A percentile compares a stretch with the other conserved stretches of the same genome.
Evolutionary conservation across 1,140 invertebrate species (phyloP).

Genomic region (Pantala flavescens): DNA sequence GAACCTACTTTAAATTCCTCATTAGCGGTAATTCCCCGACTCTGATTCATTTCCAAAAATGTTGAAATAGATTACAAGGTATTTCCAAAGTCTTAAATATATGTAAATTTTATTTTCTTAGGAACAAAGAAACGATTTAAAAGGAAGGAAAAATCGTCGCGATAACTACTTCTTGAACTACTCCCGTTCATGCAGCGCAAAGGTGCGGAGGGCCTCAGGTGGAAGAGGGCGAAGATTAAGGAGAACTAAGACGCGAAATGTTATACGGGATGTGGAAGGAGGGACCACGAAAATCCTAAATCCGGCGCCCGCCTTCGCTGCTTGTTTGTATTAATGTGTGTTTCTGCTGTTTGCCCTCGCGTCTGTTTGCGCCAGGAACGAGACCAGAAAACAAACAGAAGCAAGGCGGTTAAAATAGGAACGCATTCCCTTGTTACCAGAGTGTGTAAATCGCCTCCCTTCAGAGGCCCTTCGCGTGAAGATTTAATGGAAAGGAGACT

Average conservation of each 20-base stretch:
- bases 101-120: too few species aligned
- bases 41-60: too few species aligned
- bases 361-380: slow-evolving; percentile 6
- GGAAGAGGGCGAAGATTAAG: not conserved
- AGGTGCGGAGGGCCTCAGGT: not conserved
- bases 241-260: not conserved
- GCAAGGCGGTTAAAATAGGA: slow-evolving; percentile 5
- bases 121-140: too few species aligned
- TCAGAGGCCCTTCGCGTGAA: not conserved
- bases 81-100: too few species aligned
- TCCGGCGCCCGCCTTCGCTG: not conserved
- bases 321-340: slow-evolving; percentile 7
- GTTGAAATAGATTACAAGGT: too few species aligned
- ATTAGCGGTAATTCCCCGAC: too few species aligned
- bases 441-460: not conserved
- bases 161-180: too few species aligned
- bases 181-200: too few species aligned
- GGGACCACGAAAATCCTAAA: not conserved
- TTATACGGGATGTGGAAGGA: not conserved
- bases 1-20: too few species aligned
- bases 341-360: not conserved
- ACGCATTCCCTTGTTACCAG: too few species aligned
- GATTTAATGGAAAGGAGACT: not conserved
- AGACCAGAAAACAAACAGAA: slow-evolving; percentile 9
- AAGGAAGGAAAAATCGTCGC: too few species aligned